Base-by-base conservation (phyloP, 2,888 invertebrate species). In the Toxonevra muliebris region DNA sequence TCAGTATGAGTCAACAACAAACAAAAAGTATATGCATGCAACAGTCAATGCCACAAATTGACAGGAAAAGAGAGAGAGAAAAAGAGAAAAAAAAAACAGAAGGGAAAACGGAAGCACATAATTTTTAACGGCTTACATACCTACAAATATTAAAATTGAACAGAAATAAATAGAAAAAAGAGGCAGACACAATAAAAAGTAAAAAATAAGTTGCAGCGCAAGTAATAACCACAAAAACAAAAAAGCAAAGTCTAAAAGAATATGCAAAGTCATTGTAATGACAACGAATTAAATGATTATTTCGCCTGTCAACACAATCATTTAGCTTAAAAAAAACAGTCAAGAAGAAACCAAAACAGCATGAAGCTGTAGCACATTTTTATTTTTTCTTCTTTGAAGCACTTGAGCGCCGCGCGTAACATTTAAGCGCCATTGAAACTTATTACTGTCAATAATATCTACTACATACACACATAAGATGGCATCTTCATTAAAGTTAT, bases 281-380 rank as follows among this genome's bases (percentile, higher is more conserved):
- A 50, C 60, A 61, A 15, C 50, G 30, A 61, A 30, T 61, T 40
- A 48, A 61, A 61, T 61, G 20, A 30, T 50, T 61, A 50, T 61
- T 61, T 20, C 40, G 50, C 60, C 48, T 61, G 30, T 20, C 59
- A 59, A 59, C 53, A 30, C n/a, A 30, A 62, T 48, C 40, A n/a
- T 9, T n/a, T 13, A 41, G 55, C 48, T 42, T 73, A 30, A 30
- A 4, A 30, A 2, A 30, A 7, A 2, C 30, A 30, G 7, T 7
- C 30, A 30, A 30, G 30, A 30, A 74, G 69, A 61, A 71, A 73
- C 76, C 62, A 68, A 70, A 70, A 71, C 66, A 64, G 65, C 42
- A 52, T 41, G 30, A 30, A 30, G 30, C 30, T 30, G 30, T 30
- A 30, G 30, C 7, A 30, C 30, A 30, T 30, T 30, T 30, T 30